Evolutionary conservation across 2,797 vertebrate species (phyloP).

Genomic region (Manis javanica): DNA sequence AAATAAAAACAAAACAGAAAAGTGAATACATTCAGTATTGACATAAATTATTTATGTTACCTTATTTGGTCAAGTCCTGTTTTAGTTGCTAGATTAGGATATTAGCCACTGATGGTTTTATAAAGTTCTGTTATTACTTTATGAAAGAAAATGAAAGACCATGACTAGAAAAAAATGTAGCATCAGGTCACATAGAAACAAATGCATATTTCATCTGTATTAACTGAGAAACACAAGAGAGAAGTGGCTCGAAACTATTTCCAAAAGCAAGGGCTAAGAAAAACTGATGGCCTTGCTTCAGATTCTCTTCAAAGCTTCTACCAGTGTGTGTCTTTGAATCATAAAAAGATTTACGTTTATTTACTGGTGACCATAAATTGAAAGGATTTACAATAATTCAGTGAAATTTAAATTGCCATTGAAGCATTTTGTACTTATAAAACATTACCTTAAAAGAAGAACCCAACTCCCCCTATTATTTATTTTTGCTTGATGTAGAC

Average conservation of each 20-base stretch:
- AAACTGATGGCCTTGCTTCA: neutral
- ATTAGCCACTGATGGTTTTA: neutral
- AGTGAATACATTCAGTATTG: neutral
- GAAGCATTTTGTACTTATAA: conserved; percentile 26
- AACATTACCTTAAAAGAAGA: neutral
- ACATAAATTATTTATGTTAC: neutral
- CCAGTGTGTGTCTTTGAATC: neutral
- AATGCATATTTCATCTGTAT: neutral
- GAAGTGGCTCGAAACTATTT: neutral
- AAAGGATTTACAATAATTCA: conserved; percentile 15
- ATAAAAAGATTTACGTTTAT: neutral
- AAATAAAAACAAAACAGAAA: conserved; percentile 26
- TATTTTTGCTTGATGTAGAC: neutral
- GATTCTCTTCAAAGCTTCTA: neutral
- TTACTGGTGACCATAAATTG: neutral
- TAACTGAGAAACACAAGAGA: neutral
- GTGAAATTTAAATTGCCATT: neutral
- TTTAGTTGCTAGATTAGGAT: neutral
- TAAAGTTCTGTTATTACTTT: conserved; percentile 8
- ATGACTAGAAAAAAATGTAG: neutral
- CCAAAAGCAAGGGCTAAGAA: neutral
- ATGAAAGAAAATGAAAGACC: conserved; percentile 6
- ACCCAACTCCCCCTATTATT: neutral
- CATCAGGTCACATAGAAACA: neutral
- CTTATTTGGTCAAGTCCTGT: conserved; percentile 3